phyloP scores from a whole-genome alignment of 1,140 invertebrate species.

The Ectropis grisescens region DNA sequence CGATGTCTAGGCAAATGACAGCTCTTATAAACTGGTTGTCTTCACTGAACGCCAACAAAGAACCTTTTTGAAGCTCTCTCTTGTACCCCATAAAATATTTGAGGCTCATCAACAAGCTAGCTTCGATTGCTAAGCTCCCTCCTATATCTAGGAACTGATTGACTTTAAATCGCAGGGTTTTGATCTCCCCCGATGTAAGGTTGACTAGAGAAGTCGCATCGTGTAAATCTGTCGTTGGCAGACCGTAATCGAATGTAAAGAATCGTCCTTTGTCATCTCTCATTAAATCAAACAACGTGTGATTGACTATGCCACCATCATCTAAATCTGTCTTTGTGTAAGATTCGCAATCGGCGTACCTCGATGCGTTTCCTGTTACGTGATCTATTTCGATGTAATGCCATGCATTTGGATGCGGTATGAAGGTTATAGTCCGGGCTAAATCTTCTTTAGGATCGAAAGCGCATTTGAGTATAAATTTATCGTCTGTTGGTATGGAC shows the following conservation, averaged over 20 bases:
- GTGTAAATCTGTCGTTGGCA: constrained; percentile 71
- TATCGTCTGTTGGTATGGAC: constrained; percentile 47
- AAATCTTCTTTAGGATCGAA: constrained; percentile 34
- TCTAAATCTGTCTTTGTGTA: constrained; percentile 25
- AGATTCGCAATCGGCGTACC: constrained; percentile 42
- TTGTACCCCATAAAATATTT: constrained; percentile 69
- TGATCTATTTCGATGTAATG: constrained; percentile 71
- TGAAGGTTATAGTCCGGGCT: constrained; percentile 57
- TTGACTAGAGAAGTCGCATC: constrained; percentile 75
- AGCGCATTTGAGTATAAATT: constrained; percentile 40
- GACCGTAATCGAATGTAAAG: constrained; percentile 79
- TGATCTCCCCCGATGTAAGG: constrained; percentile 72
- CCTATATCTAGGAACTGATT: constrained; percentile 79
- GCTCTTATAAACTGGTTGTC: constrained; percentile 59
- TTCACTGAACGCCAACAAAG: constrained; percentile 44
- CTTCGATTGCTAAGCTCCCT: constrained; percentile 75
- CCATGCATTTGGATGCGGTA: constrained; percentile 69
- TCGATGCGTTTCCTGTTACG: constrained; percentile 22
- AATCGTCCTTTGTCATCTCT: constrained; percentile 78
- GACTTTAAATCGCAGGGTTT: constrained; percentile 75
- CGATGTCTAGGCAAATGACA: constrained; percentile 73
- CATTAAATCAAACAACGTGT: constrained; percentile 66
- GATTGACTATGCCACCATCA: constrained; percentile 44
- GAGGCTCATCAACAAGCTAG: constrained; percentile 72
- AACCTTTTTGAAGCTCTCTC: constrained; percentile 33